A percentile compares a stretch with the other conserved stretches of the same genome.
Evolutionary conservation across 2,888 invertebrate genomes (phyloP).

Genomic region (Ophion costatus): DNA sequence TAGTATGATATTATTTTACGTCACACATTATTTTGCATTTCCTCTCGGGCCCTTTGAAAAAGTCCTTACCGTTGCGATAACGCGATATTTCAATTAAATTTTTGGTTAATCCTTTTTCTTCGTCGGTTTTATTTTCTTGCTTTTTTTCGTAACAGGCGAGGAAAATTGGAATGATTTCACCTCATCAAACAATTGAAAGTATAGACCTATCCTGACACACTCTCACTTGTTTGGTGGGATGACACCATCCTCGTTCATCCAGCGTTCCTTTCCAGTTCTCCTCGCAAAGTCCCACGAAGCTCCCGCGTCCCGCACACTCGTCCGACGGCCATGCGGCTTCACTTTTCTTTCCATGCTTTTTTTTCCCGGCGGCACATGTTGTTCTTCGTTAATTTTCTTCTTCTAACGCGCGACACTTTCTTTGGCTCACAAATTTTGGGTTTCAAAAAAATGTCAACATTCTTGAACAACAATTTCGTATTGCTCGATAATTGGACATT

Average conservation of each 20-base stretch:
- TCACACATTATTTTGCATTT: neutral
- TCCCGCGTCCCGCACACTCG: constrained; percentile 22
- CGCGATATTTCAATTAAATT: too few relatives aligned
- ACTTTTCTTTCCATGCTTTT: constrained; percentile 27
- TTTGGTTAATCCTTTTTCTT: neutral
- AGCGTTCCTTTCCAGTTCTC: neutral
- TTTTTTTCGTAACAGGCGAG: constrained; percentile 28
- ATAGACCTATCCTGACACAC: constrained; percentile 83
- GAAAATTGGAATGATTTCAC: constrained; percentile 81
- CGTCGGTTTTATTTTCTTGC: neutral
- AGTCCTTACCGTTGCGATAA: neutral
- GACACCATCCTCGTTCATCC: constrained; percentile 78
- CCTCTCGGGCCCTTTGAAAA: neutral
- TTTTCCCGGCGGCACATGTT: neutral
- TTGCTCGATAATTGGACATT: too few relatives aligned
- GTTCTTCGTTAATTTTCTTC: neutral
- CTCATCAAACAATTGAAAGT: constrained; percentile 84
- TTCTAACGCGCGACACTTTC: too few relatives aligned
- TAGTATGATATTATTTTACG: neutral
- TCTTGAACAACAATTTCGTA: too few relatives aligned
- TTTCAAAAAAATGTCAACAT: too few relatives aligned
- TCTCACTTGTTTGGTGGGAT: constrained; percentile 84
- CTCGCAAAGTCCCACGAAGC: constrained; percentile 8
- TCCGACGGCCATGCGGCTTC: neutral
- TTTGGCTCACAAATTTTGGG: too few relatives aligned